Evolutionary conservation across 2,888 invertebrate genomes (phyloP).

Genomic region (Ptychoptera albimana): DNA sequence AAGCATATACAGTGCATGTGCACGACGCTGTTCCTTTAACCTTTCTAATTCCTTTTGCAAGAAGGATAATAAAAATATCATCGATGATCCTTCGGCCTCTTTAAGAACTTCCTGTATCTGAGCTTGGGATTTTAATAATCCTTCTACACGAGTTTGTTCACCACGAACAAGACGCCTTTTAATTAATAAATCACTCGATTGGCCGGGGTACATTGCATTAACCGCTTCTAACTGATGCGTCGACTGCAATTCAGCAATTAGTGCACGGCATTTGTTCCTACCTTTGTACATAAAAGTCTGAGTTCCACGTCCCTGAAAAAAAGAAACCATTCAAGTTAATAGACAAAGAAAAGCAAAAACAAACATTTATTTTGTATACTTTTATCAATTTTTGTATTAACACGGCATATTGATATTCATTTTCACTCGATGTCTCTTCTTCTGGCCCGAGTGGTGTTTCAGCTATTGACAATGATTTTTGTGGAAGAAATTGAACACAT

Average conservation of each 20-base stretch:
- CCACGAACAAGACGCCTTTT: conserved; percentile 19
- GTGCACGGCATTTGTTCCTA: conserved; percentile 46
- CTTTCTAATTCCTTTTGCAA: conserved; percentile 56
- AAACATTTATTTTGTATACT: neutral
- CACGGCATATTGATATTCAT: conserved; percentile 37
- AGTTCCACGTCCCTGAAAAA: conserved; percentile 42
- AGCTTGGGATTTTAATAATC: conserved; percentile 18
- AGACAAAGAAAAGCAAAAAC: neutral
- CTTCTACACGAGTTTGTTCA: conserved; percentile 21
- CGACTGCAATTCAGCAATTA: conserved; percentile 54
- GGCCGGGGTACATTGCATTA: conserved; percentile 18
- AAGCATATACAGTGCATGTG: conserved; percentile 62
- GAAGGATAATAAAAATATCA: conserved; percentile 55
- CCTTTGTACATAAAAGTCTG: conserved; percentile 61
- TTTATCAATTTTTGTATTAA: conserved; percentile 48
- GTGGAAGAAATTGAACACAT: too few relatives aligned
- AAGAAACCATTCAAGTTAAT: neutral
- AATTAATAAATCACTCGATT: conserved; percentile 24
- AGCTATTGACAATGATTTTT: neutral
- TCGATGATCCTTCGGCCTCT: conserved; percentile 52
- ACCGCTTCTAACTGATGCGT: conserved; percentile 34
- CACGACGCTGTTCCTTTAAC: conserved; percentile 58
- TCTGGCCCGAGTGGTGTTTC: conserved; percentile 13
- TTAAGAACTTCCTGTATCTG: conserved; percentile 45
- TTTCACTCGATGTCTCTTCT: conserved; percentile 23